Base-by-base conservation (phyloP, 2,113 vertebrate species). In the Elgaria multicarinata region DNA sequence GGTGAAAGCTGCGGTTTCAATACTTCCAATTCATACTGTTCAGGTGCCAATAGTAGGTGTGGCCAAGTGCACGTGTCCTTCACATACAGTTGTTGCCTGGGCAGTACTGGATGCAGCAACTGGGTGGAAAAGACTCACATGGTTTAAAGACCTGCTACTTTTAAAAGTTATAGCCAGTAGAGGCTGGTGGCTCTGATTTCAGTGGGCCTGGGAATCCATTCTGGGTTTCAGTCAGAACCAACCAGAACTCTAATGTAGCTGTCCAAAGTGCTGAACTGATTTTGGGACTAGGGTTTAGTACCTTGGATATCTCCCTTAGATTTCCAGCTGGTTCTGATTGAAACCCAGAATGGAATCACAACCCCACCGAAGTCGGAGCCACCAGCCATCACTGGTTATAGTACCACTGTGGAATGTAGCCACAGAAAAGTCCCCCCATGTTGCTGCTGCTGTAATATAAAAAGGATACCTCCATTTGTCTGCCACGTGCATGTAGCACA, bases 91-190 rank as follows among this genome's bases (percentile, higher is more conserved):
- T 62, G 72, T 44, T 20, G 13, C 31, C 28, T 44, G 55, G 14
- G 42, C 77, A 31, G 24, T 90, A 44, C 16, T 90, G 12, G 64
- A 88, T 88, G 79, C 2, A 90, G 46, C 67, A 84, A 33, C 58
- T 85, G 33, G 42, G 74, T 28, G 55, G 1, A 80, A 80, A 62
- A 55, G 13, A 80, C 6, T 33, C 28, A 20, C 13, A 55, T 79
- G 28, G 31, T 18, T 53, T 31, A 13, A 12, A n/a, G 12, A 12
- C 33, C 33, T 1, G 67, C 31, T 69, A 33, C 58, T 62, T n/a
- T 71, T 71, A 36, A 36, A 72, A 33, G 14, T 16, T n/a, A 22
- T 42, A 44, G 42, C 75, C 8, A 50, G 46, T 8, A 50, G 46
- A 50, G 46, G 46, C 46, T 50, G 46, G 4, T 50, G 46, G 46